Conservation (phyloP, 1,140 invertebrate species). For the Trinorchestia longiramus region DNA sequence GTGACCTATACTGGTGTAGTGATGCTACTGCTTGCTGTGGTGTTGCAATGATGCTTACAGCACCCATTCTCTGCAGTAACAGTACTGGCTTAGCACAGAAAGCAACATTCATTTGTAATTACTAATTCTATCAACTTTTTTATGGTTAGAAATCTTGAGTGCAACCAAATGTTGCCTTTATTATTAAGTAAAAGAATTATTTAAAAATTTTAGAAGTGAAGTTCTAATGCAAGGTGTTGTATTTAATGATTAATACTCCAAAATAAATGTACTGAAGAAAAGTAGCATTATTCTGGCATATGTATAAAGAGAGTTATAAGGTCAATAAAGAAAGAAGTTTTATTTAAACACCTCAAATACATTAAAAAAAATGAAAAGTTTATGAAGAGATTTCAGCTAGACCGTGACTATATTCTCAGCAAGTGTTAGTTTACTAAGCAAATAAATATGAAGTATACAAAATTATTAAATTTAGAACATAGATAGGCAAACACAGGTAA, state of each 20-base stretch:
- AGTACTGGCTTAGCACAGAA: neutral
- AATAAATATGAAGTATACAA: no score
- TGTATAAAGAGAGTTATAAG: neutral
- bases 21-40: neutral
- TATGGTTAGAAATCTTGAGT: neutral
- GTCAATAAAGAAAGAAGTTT: neutral
- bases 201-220: neutral
- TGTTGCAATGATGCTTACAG: neutral
- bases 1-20: constrained; percentile 14
- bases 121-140: neutral
- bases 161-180: neutral
- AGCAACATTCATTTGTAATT: neutral
- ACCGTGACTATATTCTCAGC: no score
- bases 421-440: no score
- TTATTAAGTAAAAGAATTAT: neutral
- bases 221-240: neutral
- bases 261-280: neutral
- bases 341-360: neutral
- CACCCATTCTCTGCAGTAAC: neutral
- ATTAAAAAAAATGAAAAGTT: no score
- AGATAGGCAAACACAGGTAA: no score
- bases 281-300: neutral
- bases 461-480: no score
- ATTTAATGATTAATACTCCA: neutral
- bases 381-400: no score